Conservation (phyloP, 2,888 invertebrate species). For the Stenchaetothrips biformis region DNA sequence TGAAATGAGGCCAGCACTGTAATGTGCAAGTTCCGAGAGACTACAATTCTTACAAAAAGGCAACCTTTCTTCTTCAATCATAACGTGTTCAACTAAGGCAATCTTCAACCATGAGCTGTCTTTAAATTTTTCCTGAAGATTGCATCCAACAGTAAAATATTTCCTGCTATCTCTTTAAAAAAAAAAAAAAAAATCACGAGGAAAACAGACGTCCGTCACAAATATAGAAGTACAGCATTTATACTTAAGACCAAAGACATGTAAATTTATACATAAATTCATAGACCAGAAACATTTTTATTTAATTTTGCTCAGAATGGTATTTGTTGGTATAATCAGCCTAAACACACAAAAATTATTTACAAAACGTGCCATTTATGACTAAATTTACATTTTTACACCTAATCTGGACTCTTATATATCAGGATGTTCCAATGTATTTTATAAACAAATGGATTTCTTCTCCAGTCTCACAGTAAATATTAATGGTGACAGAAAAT, state of each 20-base stretch:
- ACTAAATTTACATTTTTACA: constrained; percentile 24
- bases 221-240: too few relatives aligned
- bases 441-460: constrained; percentile 9
- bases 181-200: too few relatives aligned
- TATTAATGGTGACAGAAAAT: not conserved
- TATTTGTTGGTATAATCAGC: not conserved
- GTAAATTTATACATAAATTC: not conserved
- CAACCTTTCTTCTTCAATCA: too few relatives aligned
- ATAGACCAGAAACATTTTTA: not conserved
- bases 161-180: too few relatives aligned
- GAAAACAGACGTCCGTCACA: too few relatives aligned
- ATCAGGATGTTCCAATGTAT: constrained; percentile 18
- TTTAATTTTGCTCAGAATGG: not conserved
- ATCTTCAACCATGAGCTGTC: too few relatives aligned
- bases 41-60: too few relatives aligned
- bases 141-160: too few relatives aligned
- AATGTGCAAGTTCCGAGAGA: too few relatives aligned
- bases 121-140: too few relatives aligned
- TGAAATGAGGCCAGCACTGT: too few relatives aligned
- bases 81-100: too few relatives aligned
- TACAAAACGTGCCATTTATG: constrained; percentile 1
- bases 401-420: constrained; percentile 8
- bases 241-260: not conserved
- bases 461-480: constrained; percentile 13
- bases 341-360: constrained; percentile 14